Evolutionary conservation across 2,797 vertebrate genomes (phyloP), one percentile per base, ranked within the genome.

Genomic region (Pelochelys cantorii): DNA sequence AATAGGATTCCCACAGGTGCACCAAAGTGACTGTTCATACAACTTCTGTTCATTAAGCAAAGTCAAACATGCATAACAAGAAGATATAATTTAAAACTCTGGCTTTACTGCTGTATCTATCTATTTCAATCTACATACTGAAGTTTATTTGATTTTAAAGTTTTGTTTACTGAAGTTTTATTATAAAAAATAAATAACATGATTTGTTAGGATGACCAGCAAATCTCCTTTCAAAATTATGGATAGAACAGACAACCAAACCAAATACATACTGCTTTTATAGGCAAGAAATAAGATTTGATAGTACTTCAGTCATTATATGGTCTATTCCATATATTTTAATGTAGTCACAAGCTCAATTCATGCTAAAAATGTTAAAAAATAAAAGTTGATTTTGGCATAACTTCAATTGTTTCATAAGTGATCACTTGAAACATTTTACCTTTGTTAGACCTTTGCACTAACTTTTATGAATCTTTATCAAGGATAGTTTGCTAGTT

Each of bases 1-100:
- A 34, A 55, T 25, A 23, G 85, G 29, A 74, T 7, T 29, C 37
- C 57, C 0, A 0, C n/a, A 74, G 15, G n/a, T 6, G 20, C n/a
- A 71, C 48, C 53, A 82, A 65, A 31, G 15, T 13, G 27, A 86
- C n/a, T 87, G n/a, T 3, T 81, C 25, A 56, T 83, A 95, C 86
- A 80, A 77, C 84, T 29, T 48, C n/a, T 23, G n/a, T 71, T n/a
- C 20, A 71, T 37, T 71, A 71, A 71, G 20, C 37, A 18, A 71
- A 37, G 34, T 37, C n/a, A 71, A 37, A 18, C 54, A 57, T 56
- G 15, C 22, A 90, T 95, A 68, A 87, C 86, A 93, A 93, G 10
- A 5, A 23, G 18, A 3, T 12, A 2, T 31, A 55, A 25, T 91
- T 94, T 71, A 71, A 71, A 71, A 71, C 34, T 71, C 68, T 87